Evolutionary conservation across 2,113 vertebrate genomes (phyloP), one percentile per base, ranked within the genome.

Genomic region (Hippocampus mohnikei): DNA sequence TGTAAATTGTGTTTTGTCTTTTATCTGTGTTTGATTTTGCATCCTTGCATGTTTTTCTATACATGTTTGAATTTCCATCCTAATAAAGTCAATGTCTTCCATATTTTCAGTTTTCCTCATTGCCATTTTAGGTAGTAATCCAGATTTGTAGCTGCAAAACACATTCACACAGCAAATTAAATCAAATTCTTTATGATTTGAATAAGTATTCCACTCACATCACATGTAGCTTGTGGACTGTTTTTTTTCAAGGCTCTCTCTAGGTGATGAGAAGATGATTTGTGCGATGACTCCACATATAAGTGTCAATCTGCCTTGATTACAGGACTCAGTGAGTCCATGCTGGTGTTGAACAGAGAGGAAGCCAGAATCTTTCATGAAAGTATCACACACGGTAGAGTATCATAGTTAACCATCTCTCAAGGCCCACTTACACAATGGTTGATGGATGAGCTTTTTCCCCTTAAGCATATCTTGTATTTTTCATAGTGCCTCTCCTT

Each of bases 331-430:
- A 90, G 86, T 89, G 85, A 88, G 76, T 88, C 89, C 85, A 80
- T 90, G 88, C 85, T 92, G 88, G 83, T 80, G 90, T 87, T 92
- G 88, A 90, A 88, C 89, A 92, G 87, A 92, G 87, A 88, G 85
- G 90, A 90, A 85, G 86, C 87, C 88, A 91, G 87, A 88, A 88
- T 91, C 86, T 88, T 89, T 90, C 88, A 89, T 91, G 86, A 92
- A 77, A 88, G 83, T 90, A 90, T 92, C 86, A 89, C 84, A 91
- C 89, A 92, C 85, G 82, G 88, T 91, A 92, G 88, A 89, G 88
- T 92, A 91, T 90, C 15, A 72, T 83, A 83, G 79, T 73, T 71
- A 68, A 85, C 37, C 29, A 73, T 58, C n/a, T 48, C 44, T 64
- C 79, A 58, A 72, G 64, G 52, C 77, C 69, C 56, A 70, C 41